Conservation (phyloP, 2,113 vertebrate genomes). For the Cynoglossus semilaevis region DNA sequence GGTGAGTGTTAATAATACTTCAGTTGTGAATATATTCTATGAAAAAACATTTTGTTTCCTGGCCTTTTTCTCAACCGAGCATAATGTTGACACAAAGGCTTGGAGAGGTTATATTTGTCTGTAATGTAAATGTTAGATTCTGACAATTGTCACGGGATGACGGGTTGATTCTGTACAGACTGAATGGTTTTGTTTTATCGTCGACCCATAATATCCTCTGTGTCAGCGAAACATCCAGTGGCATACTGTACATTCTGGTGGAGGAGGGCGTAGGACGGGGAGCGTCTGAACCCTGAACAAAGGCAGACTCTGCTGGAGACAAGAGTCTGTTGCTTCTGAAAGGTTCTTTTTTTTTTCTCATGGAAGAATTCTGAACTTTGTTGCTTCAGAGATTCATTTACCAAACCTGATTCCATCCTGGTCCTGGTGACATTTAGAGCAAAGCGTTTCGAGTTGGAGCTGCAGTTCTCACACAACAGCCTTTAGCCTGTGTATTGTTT, state of each 20-base stretch:
- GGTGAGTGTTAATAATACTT: no score
- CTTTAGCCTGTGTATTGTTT: not conserved
- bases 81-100: conserved; percentile 44
- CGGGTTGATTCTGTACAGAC: conserved; percentile 42
- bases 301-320: conserved; percentile 10
- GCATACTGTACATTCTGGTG: conserved; percentile 56
- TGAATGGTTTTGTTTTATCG: conserved; percentile 49
- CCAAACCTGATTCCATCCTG: no score
- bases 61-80: not conserved
- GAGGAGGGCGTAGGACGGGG: conserved; percentile 39
- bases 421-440: not conserved
- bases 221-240: conserved; percentile 1
- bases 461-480: conserved; percentile 9
- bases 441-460: not conserved
- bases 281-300: conserved; percentile 14
- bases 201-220: conserved; percentile 43
- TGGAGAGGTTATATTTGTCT: conserved; percentile 10
- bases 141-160: conserved; percentile 37
- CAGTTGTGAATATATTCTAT: not conserved
- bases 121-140: conserved; percentile 43
- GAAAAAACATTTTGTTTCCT: not conserved
- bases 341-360: conserved; percentile 2
- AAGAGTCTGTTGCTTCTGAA: conserved; percentile 9
- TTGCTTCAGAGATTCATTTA: no score
- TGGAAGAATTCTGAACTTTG: not conserved